phyloP scores from a whole-genome alignment of 2,888 invertebrate genomes.

The Pherbina coryleti region DNA sequence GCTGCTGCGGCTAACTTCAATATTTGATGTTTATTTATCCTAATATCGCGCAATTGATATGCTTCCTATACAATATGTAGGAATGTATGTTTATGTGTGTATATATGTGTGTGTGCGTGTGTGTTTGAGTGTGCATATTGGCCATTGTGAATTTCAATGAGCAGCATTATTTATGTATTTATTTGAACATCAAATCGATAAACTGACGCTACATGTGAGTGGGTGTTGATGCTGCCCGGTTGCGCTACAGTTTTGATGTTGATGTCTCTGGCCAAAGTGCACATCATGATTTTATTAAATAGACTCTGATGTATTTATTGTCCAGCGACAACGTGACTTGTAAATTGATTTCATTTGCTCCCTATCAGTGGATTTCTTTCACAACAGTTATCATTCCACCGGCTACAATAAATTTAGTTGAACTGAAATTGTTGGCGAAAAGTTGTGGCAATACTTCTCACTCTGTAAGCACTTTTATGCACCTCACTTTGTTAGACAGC shows the following conservation, averaged over 20 bases:
- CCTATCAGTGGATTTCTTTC: not conserved
- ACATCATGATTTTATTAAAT: slow-evolving; percentile 68
- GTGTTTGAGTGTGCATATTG: too few species aligned
- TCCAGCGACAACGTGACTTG: slow-evolving; percentile 67
- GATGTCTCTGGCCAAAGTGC: slow-evolving; percentile 55
- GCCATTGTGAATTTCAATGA: slow-evolving; percentile 58
- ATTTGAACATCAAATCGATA: slow-evolving; percentile 49
- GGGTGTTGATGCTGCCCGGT: not conserved
- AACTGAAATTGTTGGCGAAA: too few species aligned
- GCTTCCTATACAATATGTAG: slow-evolving; percentile 17
- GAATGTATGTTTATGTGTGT: slow-evolving; percentile 33
- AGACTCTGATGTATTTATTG: slow-evolving; percentile 68
- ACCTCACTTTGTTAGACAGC: too few species aligned
- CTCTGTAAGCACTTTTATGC: too few species aligned
- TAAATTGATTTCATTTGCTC: slow-evolving; percentile 66
- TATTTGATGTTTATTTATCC: slow-evolving; percentile 49
- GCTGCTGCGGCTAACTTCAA: not conserved
- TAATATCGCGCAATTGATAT: slow-evolving; percentile 58
- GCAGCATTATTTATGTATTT: slow-evolving; percentile 54
- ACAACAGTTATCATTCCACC: too few species aligned
- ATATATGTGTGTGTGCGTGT: too few species aligned
- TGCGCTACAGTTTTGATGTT: not conserved
- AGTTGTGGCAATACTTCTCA: too few species aligned
- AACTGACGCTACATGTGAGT: not conserved
- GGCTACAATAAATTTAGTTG: too few species aligned